Conservation (phyloP, 1,140 invertebrate species). For the Venustaconcha ellipsiformis region DNA sequence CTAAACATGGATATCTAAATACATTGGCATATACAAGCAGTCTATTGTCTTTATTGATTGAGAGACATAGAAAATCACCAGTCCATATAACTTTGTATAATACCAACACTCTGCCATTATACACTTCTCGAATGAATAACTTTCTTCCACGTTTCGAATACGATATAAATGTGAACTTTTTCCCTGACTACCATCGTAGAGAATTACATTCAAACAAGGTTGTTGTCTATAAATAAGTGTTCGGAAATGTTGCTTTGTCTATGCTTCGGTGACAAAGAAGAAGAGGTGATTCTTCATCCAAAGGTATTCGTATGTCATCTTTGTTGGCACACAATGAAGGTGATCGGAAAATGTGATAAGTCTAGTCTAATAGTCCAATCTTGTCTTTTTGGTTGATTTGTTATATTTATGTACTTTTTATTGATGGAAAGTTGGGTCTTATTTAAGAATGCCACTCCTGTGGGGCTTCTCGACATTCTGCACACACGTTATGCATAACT, state of each 20-base stretch:
- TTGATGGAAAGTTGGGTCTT: background rate
- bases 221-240: background rate
- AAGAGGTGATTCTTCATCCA: conserved; percentile 30
- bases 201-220: background rate
- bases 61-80: background rate
- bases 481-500: background rate
- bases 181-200: background rate
- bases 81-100: conserved; percentile 3
- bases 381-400: background rate
- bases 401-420: background rate
- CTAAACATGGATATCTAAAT: too few species aligned
- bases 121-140: conserved; percentile 36
- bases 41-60: background rate
- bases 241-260: conserved; percentile 24
- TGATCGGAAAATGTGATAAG: background rate
- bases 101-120: conserved; percentile 29
- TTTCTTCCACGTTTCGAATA: conserved; percentile 31
- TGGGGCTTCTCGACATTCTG: background rate
- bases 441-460: background rate
- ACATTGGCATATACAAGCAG: too few species aligned
- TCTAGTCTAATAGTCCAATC: background rate
- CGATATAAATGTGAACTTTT: conserved; percentile 6
- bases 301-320: background rate
- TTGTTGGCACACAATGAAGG: background rate
- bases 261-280: conserved; percentile 28